Evolutionary conservation across 2,888 invertebrate species (phyloP).

Genomic region (Osmoderma eremita): DNA sequence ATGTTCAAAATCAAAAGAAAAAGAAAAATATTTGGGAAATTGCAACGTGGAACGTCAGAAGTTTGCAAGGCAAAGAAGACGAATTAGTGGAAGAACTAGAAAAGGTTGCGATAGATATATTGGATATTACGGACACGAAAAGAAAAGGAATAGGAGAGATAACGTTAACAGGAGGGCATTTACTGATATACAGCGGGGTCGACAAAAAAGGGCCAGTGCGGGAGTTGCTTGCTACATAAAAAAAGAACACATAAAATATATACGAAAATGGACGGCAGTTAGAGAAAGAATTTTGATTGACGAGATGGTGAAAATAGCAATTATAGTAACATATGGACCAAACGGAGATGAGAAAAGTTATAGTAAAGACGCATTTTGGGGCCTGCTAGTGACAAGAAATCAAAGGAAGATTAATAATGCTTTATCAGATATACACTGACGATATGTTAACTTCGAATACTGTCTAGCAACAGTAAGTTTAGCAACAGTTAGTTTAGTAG

Average conservation of each 20-base stretch:
- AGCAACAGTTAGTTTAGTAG: too few relatives aligned
- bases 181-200: not conserved
- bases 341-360: not conserved
- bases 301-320: not conserved
- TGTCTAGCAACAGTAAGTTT: too few relatives aligned
- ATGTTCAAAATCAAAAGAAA: not conserved
- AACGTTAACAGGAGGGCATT: not conserved
- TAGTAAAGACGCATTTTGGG: not conserved
- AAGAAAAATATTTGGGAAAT: not conserved
- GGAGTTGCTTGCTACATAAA: not conserved
- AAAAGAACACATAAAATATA: constrained; percentile 1
- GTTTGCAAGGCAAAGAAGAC: not conserved
- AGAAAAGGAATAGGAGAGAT: constrained; percentile 4
- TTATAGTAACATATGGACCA: not conserved
- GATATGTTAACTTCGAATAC: too few relatives aligned
- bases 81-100: constrained; percentile 1
- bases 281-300: not conserved
- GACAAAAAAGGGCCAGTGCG: not conserved
- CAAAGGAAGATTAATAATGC: not conserved
- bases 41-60: not conserved
- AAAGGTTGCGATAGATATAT: not conserved
- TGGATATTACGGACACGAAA: constrained; percentile 1
- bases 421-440: too few relatives aligned
- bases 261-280: not conserved
- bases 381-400: not conserved